Percentiles rank a stretch among this genome's conserved stretches.
phyloP scores from a whole-genome alignment of 92 coral and sea anemone genomes.

The Phenganax subtilis region DNA sequence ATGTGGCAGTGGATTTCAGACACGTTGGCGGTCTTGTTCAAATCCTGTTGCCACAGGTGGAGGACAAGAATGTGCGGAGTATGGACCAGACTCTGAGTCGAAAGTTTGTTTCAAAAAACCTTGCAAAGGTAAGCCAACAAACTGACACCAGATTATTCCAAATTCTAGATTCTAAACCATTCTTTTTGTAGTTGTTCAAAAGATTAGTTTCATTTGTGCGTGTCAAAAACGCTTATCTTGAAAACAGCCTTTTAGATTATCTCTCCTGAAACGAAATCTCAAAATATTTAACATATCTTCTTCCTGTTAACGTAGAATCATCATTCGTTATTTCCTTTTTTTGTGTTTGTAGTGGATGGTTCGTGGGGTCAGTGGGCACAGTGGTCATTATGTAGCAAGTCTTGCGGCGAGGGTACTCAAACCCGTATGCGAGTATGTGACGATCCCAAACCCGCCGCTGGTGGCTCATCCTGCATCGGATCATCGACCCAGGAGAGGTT shows the following conservation, averaged over 20 bases:
- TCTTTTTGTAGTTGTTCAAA: too few relatives aligned
- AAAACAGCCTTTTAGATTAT: too few relatives aligned
- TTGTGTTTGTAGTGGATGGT: constrained; percentile 52
- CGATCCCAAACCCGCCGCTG: constrained; percentile 61
- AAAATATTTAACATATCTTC: not conserved
- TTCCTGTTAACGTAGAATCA: not conserved
- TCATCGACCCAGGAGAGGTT: constrained; percentile 44
- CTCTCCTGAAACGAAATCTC: not conserved
- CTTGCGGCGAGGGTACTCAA: constrained; percentile 67
- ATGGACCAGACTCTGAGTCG: constrained; percentile 68
- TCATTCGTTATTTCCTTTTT: not conserved
- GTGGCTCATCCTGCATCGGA: constrained; percentile 62
- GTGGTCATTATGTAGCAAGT: constrained; percentile 65
- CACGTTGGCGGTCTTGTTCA: constrained; percentile 74
- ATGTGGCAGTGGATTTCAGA: constrained; percentile 87
- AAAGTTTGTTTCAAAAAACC: constrained; percentile 81
- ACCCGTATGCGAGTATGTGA: constrained; percentile 63
- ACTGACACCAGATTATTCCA: not conserved
- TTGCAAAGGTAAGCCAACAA: constrained; percentile 68
- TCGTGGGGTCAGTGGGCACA: constrained; percentile 78
- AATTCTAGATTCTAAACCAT: too few relatives aligned
- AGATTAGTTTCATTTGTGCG: too few relatives aligned
- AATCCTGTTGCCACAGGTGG: constrained; percentile 82
- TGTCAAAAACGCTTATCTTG: too few relatives aligned
- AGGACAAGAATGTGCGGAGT: constrained; percentile 76